These are phyloP conservation scores for Beroe forskalii DNA, from an alignment of 37 sponge, comb jelly and placozoan species.

Conservation along the genomic window DNA sequence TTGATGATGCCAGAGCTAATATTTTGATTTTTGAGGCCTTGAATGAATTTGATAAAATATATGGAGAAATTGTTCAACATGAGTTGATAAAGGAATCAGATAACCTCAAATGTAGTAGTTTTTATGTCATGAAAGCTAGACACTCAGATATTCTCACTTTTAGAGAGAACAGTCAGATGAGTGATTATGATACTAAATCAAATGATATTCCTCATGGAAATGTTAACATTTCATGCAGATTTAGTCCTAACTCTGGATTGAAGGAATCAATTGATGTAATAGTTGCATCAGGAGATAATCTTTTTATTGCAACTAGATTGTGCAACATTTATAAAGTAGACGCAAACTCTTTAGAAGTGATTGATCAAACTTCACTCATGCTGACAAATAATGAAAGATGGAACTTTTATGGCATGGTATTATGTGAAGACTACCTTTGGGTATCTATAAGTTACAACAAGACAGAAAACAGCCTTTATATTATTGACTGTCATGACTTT, in stretches of 20 bases:
- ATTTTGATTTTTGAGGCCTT: slow-evolving; percentile 13
- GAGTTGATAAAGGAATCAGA: not conserved
- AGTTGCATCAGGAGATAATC: not conserved
- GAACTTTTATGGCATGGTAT: not conserved
- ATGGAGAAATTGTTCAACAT: not conserved
- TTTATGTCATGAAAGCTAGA: not conserved
- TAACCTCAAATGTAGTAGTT: not conserved
- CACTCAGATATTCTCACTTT: not conserved
- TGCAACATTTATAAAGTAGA: slow-evolving; percentile 12
- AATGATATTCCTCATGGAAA: not conserved
- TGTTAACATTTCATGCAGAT: not conserved
- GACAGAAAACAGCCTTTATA: not conserved
- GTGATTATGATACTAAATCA: not conserved
- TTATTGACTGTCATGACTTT: not conserved
- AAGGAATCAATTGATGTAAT: slow-evolving; percentile 18
- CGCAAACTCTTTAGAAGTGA: not conserved
- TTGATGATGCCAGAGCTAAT: not conserved
- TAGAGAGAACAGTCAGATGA: too few species aligned
- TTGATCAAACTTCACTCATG: not conserved
- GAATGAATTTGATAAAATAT: not conserved
- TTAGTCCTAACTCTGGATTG: not conserved
- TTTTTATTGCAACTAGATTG: not conserved
- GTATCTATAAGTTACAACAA: not conserved
- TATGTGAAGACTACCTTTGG: not conserved
- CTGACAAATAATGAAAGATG: slow-evolving; percentile 2